These are phyloP conservation scores for Drosophila neutralis DNA, from an alignment of 2,888 invertebrate genomes.

Conservation along the genomic window DNA sequence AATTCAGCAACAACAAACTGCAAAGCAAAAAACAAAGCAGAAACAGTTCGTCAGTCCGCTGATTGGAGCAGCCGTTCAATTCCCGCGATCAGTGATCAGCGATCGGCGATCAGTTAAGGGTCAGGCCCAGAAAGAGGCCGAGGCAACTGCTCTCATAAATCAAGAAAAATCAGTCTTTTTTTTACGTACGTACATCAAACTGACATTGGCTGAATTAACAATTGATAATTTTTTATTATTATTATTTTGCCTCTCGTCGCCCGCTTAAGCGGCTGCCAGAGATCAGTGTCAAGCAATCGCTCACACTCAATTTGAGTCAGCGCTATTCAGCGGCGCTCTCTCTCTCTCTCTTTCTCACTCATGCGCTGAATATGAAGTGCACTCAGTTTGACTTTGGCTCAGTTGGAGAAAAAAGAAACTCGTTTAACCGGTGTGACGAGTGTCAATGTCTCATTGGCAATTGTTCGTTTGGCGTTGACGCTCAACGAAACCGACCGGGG, in stretches of 20 bases:
- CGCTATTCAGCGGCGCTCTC: constrained; percentile 46
- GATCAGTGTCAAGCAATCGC: constrained; percentile 38
- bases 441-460: constrained; percentile 81
- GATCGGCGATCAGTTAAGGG: constrained; percentile 37
- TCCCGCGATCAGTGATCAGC: constrained; percentile 40
- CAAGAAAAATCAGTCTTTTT: constrained; percentile 80
- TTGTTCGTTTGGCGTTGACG: constrained; percentile 70
- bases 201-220: constrained; percentile 81
- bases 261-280: constrained; percentile 46
- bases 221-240: constrained; percentile 81
- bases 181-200: constrained; percentile 67
- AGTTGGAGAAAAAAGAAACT: constrained; percentile 62
- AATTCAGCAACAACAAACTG: constrained; percentile 44
- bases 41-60: constrained; percentile 41
- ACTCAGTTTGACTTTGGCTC: constrained; percentile 48
- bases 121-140: constrained; percentile 6
- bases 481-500: constrained; percentile 72
- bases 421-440: constrained; percentile 82
- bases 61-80: constrained; percentile 57
- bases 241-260: constrained; percentile 55
- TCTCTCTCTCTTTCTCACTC: constrained; percentile 29
- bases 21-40: constrained; percentile 19
- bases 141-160: constrained; percentile 71
- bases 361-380: constrained; percentile 61
- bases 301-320: constrained; percentile 38